Evolutionary conservation across 2,113 vertebrate species (phyloP).

Genomic region (Nettapus auritus): DNA sequence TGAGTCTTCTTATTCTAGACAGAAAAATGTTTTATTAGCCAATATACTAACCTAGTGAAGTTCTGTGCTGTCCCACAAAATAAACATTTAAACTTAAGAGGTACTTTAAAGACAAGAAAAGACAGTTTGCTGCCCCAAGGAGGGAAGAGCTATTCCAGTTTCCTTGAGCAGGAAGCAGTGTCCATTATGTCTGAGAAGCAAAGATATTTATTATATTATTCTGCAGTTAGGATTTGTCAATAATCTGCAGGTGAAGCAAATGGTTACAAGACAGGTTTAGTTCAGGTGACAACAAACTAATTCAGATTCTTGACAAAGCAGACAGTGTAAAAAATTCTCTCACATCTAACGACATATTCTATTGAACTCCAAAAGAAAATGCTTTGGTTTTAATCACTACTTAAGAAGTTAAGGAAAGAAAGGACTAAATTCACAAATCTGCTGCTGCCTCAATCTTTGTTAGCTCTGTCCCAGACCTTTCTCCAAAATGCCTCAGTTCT

Average conservation of each 20-base stretch:
- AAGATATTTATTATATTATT: not conserved
- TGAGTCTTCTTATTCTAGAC: not conserved
- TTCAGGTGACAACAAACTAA: not conserved
- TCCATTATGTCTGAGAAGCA: not conserved
- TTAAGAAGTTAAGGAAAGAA: not conserved
- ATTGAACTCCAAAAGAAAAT: not conserved
- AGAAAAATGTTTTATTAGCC: not conserved
- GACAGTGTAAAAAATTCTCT: not conserved
- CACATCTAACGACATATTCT: not conserved
- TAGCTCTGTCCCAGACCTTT: not conserved
- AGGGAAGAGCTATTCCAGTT: not conserved
- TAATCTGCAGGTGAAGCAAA: not conserved
- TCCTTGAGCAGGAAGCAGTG: not conserved
- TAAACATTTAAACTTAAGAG: not conserved
- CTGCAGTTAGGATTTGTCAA: not conserved
- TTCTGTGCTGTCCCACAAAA: not conserved
- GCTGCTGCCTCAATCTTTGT: not conserved
- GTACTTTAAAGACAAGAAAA: not conserved
- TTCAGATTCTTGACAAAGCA: not conserved
- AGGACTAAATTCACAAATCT: not conserved
- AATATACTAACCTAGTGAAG: not conserved
- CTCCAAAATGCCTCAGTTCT: not conserved
- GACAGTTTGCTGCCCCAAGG: not conserved
- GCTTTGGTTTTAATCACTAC: not conserved
- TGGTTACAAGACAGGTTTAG: not conserved